A percentile compares a stretch with the other conserved stretches of the same genome.
Evolutionary conservation across 2,888 invertebrate genomes (phyloP).

Genomic region (Drosophila anomalata): DNA sequence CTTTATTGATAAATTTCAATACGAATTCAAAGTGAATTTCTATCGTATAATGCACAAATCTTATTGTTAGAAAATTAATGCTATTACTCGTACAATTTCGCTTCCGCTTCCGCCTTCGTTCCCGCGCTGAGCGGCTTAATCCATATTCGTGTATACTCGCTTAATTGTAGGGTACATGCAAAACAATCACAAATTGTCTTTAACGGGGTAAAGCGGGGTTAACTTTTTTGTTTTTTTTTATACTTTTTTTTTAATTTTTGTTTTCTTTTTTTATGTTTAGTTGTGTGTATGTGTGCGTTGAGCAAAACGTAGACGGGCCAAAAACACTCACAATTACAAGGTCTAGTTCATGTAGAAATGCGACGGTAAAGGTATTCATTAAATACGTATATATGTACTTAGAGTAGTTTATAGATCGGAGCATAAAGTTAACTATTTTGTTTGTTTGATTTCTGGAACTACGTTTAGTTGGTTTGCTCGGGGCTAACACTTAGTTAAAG

Average conservation of each 20-base stretch:
- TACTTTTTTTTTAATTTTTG: neutral
- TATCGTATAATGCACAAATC: constrained; percentile 65
- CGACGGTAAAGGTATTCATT: constrained; percentile 40
- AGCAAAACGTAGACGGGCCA: constrained; percentile 41
- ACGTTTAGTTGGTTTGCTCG: constrained; percentile 35
- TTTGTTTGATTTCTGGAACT: constrained; percentile 55
- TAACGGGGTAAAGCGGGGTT: constrained; percentile 53
- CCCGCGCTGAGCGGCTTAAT: constrained; percentile 22
- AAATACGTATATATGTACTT: constrained; percentile 36
- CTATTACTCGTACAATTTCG: constrained; percentile 45
- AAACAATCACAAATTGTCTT: constrained; percentile 73
- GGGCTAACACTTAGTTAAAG: constrained; percentile 35
- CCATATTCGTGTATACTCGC: constrained; percentile 39
- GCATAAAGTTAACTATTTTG: constrained; percentile 66
- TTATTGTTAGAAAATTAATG: constrained; percentile 58
- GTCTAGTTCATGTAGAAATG: constrained; percentile 43
- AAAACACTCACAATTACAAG: constrained; percentile 61
- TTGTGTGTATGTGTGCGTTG: constrained; percentile 44
- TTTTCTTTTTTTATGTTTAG: constrained; percentile 12
- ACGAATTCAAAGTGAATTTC: constrained; percentile 62
- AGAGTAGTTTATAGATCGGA: constrained; percentile 60
- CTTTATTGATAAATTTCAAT: constrained; percentile 69
- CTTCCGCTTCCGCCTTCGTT: constrained; percentile 6
- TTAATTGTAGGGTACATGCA: constrained; percentile 49
- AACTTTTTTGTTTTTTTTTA: constrained; percentile 15